These are phyloP conservation scores for Standfussiana lucernea DNA, from an alignment of 2,888 invertebrate species.

Conservation along the genomic window DNA sequence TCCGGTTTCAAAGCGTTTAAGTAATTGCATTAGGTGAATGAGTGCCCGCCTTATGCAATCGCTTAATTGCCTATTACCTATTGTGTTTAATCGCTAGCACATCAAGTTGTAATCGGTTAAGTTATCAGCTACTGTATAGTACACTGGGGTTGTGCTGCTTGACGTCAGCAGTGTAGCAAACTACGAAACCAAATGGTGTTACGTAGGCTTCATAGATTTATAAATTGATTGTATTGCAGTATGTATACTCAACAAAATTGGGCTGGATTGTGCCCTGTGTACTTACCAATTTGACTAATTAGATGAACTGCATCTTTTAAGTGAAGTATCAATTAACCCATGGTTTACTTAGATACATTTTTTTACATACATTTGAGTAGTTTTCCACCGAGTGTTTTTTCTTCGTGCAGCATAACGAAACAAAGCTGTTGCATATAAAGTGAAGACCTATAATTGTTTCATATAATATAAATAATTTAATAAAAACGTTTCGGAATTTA, in stretches of 20 bases:
- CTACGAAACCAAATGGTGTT: neutral
- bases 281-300: neutral
- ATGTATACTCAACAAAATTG: neutral
- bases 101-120: conserved; percentile 19
- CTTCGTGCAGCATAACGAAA: neutral
- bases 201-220: neutral
- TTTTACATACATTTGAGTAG: neutral
- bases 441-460: neutral
- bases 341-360: no score
- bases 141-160: neutral
- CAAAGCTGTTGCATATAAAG: neutral
- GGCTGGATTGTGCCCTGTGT: neutral
- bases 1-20: conserved; percentile 51
- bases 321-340: neutral
- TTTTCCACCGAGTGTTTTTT: neutral
- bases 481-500: neutral
- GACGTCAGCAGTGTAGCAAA: neutral
- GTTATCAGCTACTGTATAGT: neutral
- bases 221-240: neutral
- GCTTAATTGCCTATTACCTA: conserved; percentile 47
- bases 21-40: conserved; percentile 51
- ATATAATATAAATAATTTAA: neutral
- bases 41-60: conserved; percentile 44
- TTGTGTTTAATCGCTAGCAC: conserved; percentile 38
- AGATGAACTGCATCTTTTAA: neutral